These are phyloP conservation scores for Dorcus hopei DNA, from an alignment of 2,888 invertebrate species.

Conservation along the genomic window DNA sequence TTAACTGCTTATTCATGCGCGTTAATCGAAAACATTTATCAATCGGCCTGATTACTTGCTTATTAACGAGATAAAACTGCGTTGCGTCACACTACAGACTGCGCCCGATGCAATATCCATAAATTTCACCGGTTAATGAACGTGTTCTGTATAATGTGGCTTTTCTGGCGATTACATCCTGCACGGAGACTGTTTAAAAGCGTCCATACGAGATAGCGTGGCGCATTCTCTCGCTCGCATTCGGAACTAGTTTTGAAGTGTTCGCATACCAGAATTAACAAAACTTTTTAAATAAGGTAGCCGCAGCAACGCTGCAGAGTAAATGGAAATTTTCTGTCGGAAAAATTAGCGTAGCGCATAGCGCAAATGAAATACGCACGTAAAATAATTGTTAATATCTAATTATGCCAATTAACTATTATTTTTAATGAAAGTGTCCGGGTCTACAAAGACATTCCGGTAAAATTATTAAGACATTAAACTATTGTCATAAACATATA, in stretches of 20 bases:
- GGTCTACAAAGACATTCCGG: too few relatives aligned
- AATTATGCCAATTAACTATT: too few relatives aligned
- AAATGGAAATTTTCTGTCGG: too few relatives aligned
- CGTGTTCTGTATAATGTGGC: slow-evolving; percentile 16
- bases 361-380: too few relatives aligned
- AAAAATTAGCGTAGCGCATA: too few relatives aligned
- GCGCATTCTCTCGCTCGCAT: slow-evolving; percentile 14
- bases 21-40: not conserved
- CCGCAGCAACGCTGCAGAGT: too few relatives aligned
- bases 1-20: too few relatives aligned
- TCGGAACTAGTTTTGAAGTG: slow-evolving; percentile 11
- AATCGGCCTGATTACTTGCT: not conserved
- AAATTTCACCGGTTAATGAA: slow-evolving; percentile 16
- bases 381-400: too few relatives aligned
- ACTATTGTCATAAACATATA: too few relatives aligned
- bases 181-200: slow-evolving; percentile 9
- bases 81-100: slow-evolving; percentile 7
- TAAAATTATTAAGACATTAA: too few relatives aligned
- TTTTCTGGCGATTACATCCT: slow-evolving; percentile 1
- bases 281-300: slow-evolving; percentile 3
- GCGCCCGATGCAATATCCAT: slow-evolving; percentile 19
- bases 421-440: too few relatives aligned
- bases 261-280: slow-evolving; percentile 10
- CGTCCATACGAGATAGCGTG: slow-evolving; percentile 4
- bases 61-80: slow-evolving; percentile 1